Evolutionary conservation across 2,113 vertebrate genomes (phyloP).

Genomic region (Struthio camelus): DNA sequence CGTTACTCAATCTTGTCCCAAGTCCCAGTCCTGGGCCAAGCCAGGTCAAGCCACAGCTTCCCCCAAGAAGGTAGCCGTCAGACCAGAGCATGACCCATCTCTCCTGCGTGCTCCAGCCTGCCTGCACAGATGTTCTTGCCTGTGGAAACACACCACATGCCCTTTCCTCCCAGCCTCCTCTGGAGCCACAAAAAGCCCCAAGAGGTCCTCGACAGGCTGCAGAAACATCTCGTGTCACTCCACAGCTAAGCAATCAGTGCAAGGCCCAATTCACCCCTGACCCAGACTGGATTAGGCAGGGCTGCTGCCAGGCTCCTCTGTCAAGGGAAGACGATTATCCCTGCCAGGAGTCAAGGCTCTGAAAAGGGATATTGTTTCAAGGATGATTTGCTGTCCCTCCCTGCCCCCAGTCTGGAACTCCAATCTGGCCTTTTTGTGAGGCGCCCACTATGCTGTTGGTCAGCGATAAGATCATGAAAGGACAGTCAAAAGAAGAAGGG

Average conservation of each 20-base stretch:
- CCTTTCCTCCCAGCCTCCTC: not conserved
- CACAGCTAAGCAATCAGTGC: not conserved
- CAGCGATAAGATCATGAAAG: accelerated
- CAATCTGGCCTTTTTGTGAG: not conserved
- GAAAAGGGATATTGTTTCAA: constrained; percentile 35
- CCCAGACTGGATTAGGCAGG: not conserved
- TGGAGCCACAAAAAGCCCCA: not conserved
- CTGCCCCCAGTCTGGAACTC: not conserved
- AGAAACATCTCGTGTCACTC: not conserved
- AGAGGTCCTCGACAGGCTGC: not conserved
- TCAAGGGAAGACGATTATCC: not conserved
- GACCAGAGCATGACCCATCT: not conserved
- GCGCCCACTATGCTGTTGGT: not conserved
- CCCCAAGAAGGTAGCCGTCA: not conserved
- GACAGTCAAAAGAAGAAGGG: not conserved
- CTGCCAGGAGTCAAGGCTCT: not conserved
- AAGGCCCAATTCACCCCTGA: not conserved
- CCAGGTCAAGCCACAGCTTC: not conserved
- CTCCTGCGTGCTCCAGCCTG: not conserved
- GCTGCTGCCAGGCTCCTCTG: not conserved
- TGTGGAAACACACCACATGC: not conserved
- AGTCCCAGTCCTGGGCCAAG: not conserved
- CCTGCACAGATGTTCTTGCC: not conserved
- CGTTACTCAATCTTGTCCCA: accelerated
- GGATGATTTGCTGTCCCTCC: not conserved